These are phyloP conservation scores for Dipodomys ordii DNA, from an alignment of 2,113 vertebrate genomes.

Conservation along the genomic window DNA sequence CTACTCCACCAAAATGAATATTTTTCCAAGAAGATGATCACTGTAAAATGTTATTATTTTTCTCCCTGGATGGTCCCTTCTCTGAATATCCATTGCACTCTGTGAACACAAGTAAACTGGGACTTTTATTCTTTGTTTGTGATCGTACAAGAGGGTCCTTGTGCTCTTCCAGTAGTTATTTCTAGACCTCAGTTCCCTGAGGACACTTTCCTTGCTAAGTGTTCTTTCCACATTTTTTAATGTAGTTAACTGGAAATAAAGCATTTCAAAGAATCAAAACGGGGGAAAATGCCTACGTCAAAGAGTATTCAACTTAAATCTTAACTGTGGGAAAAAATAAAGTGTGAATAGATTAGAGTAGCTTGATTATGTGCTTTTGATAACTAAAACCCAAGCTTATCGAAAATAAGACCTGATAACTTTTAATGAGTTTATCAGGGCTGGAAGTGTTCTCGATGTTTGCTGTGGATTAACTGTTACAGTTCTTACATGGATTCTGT, in stretches of 20 bases:
- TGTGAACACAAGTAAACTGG: slow-evolving; percentile 69
- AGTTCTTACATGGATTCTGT: neutral
- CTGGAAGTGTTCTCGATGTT: neutral
- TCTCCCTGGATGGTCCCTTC: slow-evolving; percentile 39
- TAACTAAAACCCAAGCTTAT: neutral
- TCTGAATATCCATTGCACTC: slow-evolving; percentile 70
- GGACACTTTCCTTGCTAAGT: slow-evolving; percentile 72
- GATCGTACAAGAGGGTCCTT: slow-evolving; percentile 75
- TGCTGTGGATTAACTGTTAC: neutral
- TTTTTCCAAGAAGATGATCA: slow-evolving; percentile 73
- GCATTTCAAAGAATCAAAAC: slow-evolving; percentile 66
- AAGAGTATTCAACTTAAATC: slow-evolving; percentile 45
- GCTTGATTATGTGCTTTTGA: slow-evolving; percentile 26
- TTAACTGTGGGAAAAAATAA: neutral
- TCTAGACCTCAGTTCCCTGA: slow-evolving; percentile 77
- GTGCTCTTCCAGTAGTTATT: slow-evolving; percentile 76
- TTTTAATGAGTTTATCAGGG: neutral
- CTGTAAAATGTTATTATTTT: slow-evolving; percentile 65
- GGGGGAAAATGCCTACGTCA: neutral
- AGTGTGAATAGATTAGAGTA: neutral
- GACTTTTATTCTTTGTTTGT: slow-evolving; percentile 80
- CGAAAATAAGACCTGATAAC: neutral
- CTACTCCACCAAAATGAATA: slow-evolving; percentile 69
- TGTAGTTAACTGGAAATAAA: slow-evolving; percentile 69
- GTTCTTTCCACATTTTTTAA: slow-evolving; percentile 63